Conservation (phyloP, 2,113 vertebrate species). For the Agelaius phoeniceus region DNA sequence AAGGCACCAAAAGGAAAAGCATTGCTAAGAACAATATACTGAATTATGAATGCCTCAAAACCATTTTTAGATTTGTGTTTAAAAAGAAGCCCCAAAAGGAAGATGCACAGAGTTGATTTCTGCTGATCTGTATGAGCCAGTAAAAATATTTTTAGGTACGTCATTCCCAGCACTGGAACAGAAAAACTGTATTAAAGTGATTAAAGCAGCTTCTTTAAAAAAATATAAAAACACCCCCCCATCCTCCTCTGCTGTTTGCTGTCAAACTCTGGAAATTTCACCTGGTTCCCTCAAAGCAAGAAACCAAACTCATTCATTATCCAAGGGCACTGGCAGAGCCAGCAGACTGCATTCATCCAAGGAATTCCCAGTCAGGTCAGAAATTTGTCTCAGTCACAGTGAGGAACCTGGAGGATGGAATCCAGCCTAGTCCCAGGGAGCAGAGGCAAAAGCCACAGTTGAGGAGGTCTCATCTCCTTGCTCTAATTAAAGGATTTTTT, state of each 20-base stretch:
- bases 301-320: neutral
- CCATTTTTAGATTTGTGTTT: neutral
- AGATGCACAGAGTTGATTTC: neutral
- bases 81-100: neutral
- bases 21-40: neutral
- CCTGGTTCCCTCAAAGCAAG: neutral
- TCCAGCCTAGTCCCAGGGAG: neutral
- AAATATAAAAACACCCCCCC: neutral
- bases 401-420: neutral
- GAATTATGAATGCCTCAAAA: neutral
- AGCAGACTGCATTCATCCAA: neutral
- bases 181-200: neutral
- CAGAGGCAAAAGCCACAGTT: neutral
- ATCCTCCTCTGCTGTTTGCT: neutral
- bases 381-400: neutral
- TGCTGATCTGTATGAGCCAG: neutral
- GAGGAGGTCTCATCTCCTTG: neutral
- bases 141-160: constrained; percentile 32
- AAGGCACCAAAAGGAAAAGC: neutral
- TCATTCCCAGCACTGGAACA: neutral
- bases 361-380: neutral
- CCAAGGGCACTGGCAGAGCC: neutral
- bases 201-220: neutral
- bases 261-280: neutral
- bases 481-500: neutral